Evolutionary conservation across 2,797 vertebrate species (phyloP).

Genomic region (Mycteria americana): DNA sequence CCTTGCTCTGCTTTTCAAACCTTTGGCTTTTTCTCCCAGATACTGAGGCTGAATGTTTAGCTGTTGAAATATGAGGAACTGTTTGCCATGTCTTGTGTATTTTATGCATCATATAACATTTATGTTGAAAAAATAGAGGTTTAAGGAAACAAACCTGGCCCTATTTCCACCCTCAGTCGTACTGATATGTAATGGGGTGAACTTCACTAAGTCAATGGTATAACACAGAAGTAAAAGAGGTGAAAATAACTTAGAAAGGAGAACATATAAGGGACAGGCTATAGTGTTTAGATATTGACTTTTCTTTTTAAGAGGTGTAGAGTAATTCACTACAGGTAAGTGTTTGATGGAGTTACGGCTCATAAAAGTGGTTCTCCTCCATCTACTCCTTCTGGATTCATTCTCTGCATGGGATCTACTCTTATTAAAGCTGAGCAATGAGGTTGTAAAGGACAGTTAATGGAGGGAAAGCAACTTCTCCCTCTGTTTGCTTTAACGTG

Average conservation of each 20-base stretch:
- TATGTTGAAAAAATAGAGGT: neutral
- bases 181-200: neutral
- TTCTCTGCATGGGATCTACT: neutral
- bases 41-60: neutral
- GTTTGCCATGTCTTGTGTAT: neutral
- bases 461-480: neutral
- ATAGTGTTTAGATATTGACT: neutral
- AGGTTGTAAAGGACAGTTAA: conserved; percentile 22
- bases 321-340: neutral
- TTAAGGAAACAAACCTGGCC: neutral
- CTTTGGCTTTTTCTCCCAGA: neutral
- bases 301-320: conserved; percentile 1
- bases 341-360: conserved; percentile 17
- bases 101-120: neutral
- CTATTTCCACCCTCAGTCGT: neutral
- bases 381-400: neutral
- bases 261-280: neutral
- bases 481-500: neutral
- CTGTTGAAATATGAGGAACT: neutral
- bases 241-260: neutral
- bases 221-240: neutral
- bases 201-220: neutral
- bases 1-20: neutral
- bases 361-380: conserved; percentile 4
- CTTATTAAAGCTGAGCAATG: conserved; percentile 3